A percentile compares a stretch with the other conserved stretches of the same genome.
Conservation (phyloP, 2,797 vertebrate genomes). For the Phalanger gymnotis region DNA sequence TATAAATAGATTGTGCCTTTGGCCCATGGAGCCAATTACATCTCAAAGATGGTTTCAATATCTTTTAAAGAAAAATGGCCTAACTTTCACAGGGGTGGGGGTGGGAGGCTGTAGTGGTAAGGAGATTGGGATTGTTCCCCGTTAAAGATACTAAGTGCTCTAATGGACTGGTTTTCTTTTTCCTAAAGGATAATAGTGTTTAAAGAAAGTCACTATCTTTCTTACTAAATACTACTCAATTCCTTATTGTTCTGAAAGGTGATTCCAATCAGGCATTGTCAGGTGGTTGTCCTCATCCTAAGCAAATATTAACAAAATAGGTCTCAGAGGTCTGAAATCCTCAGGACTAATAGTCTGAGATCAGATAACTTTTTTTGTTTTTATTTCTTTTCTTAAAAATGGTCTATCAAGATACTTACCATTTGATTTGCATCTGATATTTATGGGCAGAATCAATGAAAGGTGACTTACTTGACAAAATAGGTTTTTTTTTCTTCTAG, state of each 20-base stretch:
- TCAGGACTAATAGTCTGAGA: neutral
- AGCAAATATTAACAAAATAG: neutral
- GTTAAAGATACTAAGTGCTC: neutral
- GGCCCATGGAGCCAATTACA: neutral
- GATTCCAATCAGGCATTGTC: neutral
- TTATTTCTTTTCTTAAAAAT: neutral
- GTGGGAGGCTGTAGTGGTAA: neutral
- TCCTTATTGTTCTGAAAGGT: conserved; percentile 17
- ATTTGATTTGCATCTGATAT: neutral
- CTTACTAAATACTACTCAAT: conserved; percentile 16
- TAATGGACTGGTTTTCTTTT: neutral
- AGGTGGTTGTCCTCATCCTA: neutral
- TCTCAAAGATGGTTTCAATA: neutral
- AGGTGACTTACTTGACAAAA: neutral
- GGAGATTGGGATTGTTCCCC: neutral
- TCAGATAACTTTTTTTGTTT: neutral
- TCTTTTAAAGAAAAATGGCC: neutral
- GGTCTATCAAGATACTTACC: neutral
- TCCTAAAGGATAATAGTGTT: neutral
- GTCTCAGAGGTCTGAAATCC: conserved; percentile 48
- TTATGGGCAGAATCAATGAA: neutral
- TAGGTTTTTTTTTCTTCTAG: neutral
- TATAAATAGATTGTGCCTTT: neutral
- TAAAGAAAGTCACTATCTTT: neutral
- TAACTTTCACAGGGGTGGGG: neutral